Conservation (phyloP, 64 coral and sea anemone species). For the Pachyseris speciosa region DNA sequence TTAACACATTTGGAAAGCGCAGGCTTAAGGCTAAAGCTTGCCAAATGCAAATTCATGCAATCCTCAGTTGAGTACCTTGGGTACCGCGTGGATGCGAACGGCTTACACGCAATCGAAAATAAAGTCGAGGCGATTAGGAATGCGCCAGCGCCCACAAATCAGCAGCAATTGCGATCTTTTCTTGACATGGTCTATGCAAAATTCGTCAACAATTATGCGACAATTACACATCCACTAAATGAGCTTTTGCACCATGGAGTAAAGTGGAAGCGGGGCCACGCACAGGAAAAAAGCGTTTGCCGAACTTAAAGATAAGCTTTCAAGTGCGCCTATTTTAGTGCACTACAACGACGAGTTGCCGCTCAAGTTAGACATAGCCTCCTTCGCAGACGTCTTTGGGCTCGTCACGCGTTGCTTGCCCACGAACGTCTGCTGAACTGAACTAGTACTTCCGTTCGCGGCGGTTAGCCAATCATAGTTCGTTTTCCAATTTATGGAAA, state of each 20-base stretch:
- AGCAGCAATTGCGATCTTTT: conserved; percentile 29
- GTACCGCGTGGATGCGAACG: not conserved
- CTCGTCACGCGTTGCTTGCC: no score
- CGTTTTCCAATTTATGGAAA: no score
- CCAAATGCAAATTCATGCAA: conserved; percentile 43
- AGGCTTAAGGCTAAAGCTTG: conserved; percentile 4
- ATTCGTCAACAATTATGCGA: conserved; percentile 31
- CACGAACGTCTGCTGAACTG: no score
- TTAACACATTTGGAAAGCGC: conserved; percentile 5
- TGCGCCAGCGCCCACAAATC: conserved; percentile 8
- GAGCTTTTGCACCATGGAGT: not conserved
- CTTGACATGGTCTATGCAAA: conserved; percentile 43
- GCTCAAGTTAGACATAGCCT: conserved; percentile 43
- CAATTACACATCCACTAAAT: conserved; percentile 14
- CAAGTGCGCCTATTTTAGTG: not conserved
- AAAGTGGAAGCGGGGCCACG: not conserved
- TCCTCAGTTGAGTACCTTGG: conserved; percentile 14
- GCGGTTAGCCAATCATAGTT: no score
- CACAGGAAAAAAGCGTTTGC: not conserved
- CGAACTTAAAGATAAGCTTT: not conserved
- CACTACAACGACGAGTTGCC: not conserved
- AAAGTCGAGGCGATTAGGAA: conserved; percentile 33
- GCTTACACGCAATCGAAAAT: conserved; percentile 38
- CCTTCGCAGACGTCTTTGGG: no score
- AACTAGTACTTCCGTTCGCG: no score